Percentiles rank a stretch among this genome's conserved stretches.
These are phyloP conservation scores for Nesometra sesokonis DNA, from an alignment of 35 echinoderm and acorn worm genomes.

Conservation along the genomic window DNA sequence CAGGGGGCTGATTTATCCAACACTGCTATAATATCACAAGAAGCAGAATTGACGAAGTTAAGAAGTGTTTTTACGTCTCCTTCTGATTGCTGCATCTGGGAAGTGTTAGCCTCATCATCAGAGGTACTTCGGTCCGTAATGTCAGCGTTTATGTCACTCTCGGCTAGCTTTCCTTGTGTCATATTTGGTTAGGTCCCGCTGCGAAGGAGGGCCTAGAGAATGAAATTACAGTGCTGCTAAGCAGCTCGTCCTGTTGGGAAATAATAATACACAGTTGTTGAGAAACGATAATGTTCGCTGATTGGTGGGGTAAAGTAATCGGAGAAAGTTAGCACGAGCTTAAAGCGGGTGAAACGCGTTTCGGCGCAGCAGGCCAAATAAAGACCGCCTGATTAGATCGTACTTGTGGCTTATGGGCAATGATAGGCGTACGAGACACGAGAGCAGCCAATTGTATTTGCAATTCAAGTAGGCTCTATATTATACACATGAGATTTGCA, in stretches of 20 bases:
- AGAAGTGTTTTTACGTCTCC: conserved; percentile 50
- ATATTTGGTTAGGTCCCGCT: background rate
- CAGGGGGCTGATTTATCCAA: conserved; percentile 46
- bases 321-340: background rate
- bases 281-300: background rate
- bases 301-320: background rate
- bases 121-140: background rate
- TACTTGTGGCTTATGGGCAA: background rate
- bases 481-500: no score
- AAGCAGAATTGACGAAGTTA: conserved; percentile 61
- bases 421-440: background rate
- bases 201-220: background rate
- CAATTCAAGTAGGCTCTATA: background rate
- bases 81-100: background rate
- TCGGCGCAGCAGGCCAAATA: background rate
- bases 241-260: background rate
- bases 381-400: background rate
- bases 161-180: background rate
- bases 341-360: background rate
- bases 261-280: background rate
- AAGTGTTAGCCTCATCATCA: background rate
- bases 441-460: background rate
- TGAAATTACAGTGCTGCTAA: background rate
- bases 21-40: conserved; percentile 68
- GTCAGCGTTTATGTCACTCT: background rate